Percentiles rank a stretch among this genome's conserved stretches.
These are phyloP conservation scores for Mustelus asterias DNA, from an alignment of 2,113 vertebrate genomes.

Conservation along the genomic window DNA sequence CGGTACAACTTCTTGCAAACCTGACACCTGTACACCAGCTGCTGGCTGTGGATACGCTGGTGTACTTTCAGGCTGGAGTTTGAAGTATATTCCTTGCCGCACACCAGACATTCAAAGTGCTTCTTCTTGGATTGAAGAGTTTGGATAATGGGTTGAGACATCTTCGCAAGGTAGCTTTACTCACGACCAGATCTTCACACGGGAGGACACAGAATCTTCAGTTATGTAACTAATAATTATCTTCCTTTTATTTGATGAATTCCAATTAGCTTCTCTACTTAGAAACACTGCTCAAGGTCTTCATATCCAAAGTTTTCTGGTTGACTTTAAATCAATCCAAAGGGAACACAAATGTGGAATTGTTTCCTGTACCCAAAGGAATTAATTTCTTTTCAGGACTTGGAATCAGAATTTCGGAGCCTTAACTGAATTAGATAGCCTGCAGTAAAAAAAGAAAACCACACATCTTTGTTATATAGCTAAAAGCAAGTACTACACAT, in stretches of 20 bases:
- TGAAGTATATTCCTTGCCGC: background rate
- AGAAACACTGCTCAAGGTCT: background rate
- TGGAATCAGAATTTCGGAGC: background rate
- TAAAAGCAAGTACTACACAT: background rate
- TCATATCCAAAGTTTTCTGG: background rate
- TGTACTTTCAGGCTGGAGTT: background rate
- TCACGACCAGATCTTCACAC: background rate
- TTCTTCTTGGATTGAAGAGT: background rate
- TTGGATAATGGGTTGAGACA: background rate
- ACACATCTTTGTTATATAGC: background rate
- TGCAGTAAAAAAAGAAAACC: background rate
- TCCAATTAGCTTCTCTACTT: background rate
- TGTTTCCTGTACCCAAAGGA: background rate
- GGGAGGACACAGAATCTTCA: background rate
- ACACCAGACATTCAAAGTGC: background rate
- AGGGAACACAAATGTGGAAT: background rate
- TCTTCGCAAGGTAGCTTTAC: background rate
- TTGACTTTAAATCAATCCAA: background rate
- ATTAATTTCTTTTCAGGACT: background rate
- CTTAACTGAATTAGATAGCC: background rate
- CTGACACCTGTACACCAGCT: background rate
- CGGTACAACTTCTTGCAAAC: constrained; percentile 8
- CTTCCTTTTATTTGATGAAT: background rate
- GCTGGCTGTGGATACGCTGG: background rate
- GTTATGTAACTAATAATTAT: background rate